phyloP scores from a whole-genome alignment of 2,888 invertebrate genomes.

The Drosophila putrida region DNA sequence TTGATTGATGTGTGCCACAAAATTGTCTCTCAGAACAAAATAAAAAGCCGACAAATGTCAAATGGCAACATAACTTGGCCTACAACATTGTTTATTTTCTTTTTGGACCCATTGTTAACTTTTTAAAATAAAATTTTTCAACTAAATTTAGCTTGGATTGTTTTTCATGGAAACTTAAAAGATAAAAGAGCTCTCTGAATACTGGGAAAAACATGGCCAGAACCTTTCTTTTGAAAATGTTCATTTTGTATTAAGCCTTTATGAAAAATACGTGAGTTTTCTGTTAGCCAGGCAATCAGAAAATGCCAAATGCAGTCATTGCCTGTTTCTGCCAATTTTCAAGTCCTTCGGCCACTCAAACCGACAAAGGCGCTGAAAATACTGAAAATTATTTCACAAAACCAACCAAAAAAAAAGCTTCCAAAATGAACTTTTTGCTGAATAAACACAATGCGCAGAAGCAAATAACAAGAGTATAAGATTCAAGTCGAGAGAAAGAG shows the following conservation, averaged over 20 bases:
- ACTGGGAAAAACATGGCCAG: neutral
- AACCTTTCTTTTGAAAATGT: neutral
- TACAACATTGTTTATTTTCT: constrained; percentile 31
- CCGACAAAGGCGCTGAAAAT: constrained; percentile 71
- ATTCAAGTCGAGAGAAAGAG: neutral
- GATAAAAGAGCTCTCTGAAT: neutral
- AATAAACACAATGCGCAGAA: constrained; percentile 69
- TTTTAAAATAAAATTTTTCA: constrained; percentile 17
- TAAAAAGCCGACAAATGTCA: constrained; percentile 46
- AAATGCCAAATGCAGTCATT: constrained; percentile 59
- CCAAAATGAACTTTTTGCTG: constrained; percentile 60
- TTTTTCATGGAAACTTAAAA: constrained; percentile 10
- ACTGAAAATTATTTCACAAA: constrained; percentile 56
- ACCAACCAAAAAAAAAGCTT: constrained; percentile 46
- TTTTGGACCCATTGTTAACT: constrained; percentile 11
- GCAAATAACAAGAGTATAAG: constrained; percentile 12
- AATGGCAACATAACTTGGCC: constrained; percentile 29
- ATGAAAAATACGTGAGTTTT: constrained; percentile 54
- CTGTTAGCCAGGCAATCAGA: constrained; percentile 52
- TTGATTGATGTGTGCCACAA: constrained; percentile 75
- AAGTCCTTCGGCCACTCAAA: constrained; percentile 61
- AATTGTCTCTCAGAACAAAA: constrained; percentile 38
- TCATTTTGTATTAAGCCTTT: neutral
- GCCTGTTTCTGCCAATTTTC: constrained; percentile 24
- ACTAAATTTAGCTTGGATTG: constrained; percentile 14